Evolutionary conservation across 2,797 vertebrate species (phyloP).

Genomic region (Sebastes cheni): DNA sequence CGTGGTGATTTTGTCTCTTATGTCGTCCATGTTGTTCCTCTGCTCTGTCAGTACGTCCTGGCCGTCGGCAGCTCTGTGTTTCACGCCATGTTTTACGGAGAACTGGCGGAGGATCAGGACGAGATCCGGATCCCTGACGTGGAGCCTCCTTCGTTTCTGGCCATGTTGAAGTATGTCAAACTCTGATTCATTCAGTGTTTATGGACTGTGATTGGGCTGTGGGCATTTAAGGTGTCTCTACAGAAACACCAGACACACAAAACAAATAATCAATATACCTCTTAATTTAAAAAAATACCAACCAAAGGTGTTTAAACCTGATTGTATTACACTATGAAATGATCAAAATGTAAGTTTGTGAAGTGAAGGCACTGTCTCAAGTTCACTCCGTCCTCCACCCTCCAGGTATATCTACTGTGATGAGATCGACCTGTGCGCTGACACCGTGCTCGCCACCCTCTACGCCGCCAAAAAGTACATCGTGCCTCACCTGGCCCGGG

Average conservation of each 20-base stretch:
- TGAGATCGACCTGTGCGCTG: constrained; percentile 96
- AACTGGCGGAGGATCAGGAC: constrained; percentile 97
- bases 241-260: background rate
- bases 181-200: background rate
- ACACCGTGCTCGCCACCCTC: constrained; percentile 95
- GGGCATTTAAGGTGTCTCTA: background rate
- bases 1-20: background rate
- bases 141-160: constrained; percentile 95
- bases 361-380: background rate
- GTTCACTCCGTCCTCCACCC: background rate
- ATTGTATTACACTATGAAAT: background rate
- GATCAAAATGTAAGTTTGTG: background rate
- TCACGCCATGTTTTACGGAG: constrained; percentile 99
- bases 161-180: constrained; percentile 91
- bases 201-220: background rate
- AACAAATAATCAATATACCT: background rate
- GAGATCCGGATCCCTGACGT: constrained; percentile 99
- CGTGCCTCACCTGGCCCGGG: constrained; percentile 94
- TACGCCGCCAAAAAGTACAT: constrained; percentile 99
- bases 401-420: constrained; percentile 97
- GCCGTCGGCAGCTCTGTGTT: constrained; percentile 99
- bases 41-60: constrained; percentile 89
- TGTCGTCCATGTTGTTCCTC: background rate
- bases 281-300: background rate
- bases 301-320: background rate